Base-by-base conservation (phyloP, 2,797 vertebrate genomes). In the Pempheris klunzingeri region DNA sequence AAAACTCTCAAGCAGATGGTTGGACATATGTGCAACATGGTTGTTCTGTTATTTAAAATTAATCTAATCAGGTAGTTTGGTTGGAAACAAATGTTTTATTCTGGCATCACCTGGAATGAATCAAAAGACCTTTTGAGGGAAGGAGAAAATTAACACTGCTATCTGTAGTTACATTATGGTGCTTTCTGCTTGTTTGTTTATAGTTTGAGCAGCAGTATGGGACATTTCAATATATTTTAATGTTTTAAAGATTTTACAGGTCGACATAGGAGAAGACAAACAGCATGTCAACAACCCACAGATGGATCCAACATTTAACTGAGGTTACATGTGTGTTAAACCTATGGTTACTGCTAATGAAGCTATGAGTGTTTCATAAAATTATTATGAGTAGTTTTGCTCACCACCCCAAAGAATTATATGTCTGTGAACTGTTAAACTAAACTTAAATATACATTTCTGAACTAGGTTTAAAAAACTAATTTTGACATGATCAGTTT, bases 1-100 rank as follows among this genome's bases (percentile, higher is more conserved):
- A n/a, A 47, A 69, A 60, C 77, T 46, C 22, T 66, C 70, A 24
- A 53, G 74, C 86, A 88, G 84, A 49, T 85, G 84, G 77, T 71
- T 0, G 14, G 44, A 71, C 71, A 85, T 60, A 70, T 80, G 79
- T 66, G 61, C 68, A 82, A 60, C 61, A 57, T 28, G 68, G 11
- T 9, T 41, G 26, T 71, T 86, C 52, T 41, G 83, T 74, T 65
- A 84, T 85, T 83, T 59, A 74, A 66, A 65, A 30, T 8, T 44
- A 8, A 73, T 62, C 62, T 71, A 67, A 74, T 69, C 28, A 46
- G 32, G 30, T 20, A 7, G 18, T 7, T 5, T 43, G 22, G 32
- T 34, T 64, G 28, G 50, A 32, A 28, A 67, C 20, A 39, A 26
- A 54, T 75, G n/a, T 39, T 20, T 64, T 58, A 53, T 69, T 34